Percentiles rank a stretch among this genome's conserved stretches.
Conservation (phyloP, 2,113 vertebrate species). For the Camelus dromedarius region DNA sequence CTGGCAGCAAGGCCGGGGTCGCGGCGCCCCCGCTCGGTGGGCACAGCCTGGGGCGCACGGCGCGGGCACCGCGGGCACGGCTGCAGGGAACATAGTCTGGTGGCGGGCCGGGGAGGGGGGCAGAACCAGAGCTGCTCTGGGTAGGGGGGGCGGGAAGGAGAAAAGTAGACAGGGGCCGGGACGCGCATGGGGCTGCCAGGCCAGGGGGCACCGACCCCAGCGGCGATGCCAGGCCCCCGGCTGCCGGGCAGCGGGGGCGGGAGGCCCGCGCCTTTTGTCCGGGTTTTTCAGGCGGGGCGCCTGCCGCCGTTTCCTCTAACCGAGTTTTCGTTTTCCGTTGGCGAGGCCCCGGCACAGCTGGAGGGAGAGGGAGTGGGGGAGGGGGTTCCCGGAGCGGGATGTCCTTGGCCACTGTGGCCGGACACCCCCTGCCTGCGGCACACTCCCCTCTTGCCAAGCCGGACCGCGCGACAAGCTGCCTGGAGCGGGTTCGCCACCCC, state of each 20-base stretch:
- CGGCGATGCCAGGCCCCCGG: conserved; percentile 61
- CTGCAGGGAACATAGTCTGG: neutral
- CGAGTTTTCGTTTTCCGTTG: conserved; percentile 84
- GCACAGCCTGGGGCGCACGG: conserved; percentile 13
- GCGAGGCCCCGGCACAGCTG: conserved; percentile 82
- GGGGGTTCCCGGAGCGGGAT: conserved; percentile 68
- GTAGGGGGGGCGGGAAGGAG: neutral
- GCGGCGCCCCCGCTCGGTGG: neutral
- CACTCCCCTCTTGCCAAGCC: neutral
- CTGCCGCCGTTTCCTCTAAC: conserved; percentile 80
- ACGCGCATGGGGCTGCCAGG: neutral
- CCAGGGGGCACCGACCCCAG: conserved; percentile 23
- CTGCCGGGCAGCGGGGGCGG: conserved; percentile 50
- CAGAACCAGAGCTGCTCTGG: neutral
- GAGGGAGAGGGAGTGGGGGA: conserved; percentile 77
- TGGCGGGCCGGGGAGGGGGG: neutral
- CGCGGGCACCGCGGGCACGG: neutral
- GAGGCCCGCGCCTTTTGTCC: conserved; percentile 80
- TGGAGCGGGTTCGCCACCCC: neutral
- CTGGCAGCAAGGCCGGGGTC: neutral
- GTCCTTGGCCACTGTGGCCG: conserved; percentile 8
- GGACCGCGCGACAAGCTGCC: neutral
- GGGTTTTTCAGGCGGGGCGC: conserved; percentile 80
- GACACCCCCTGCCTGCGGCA: conserved; percentile 45
- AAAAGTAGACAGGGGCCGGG: neutral